A percentile compares a stretch with the other conserved stretches of the same genome.
Evolutionary conservation across 1,140 invertebrate genomes (phyloP).

Genomic region (Parapsyche elsis): DNA sequence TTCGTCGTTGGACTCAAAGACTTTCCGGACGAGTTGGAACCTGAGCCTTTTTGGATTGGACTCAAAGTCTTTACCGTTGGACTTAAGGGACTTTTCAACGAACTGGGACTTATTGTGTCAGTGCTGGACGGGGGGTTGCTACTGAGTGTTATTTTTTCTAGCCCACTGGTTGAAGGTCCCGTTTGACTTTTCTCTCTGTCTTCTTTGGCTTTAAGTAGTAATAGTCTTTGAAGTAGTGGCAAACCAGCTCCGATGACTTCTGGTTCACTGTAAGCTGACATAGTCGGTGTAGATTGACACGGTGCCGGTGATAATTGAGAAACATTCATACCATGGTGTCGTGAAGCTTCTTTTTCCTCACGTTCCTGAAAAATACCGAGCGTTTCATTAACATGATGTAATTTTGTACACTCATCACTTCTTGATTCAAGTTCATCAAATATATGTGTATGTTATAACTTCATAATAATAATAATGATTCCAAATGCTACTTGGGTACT

Average conservation of each 20-base stretch:
- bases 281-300: slow-evolving; percentile 61
- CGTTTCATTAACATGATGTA: slow-evolving; percentile 9
- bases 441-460: not conserved
- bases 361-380: slow-evolving; percentile 63
- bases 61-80: slow-evolving; percentile 66
- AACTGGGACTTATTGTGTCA: slow-evolving; percentile 66
- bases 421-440: slow-evolving; percentile 46
- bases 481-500: not conserved
- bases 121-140: slow-evolving; percentile 66
- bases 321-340: slow-evolving; percentile 63
- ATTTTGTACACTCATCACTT: not conserved
- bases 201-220: slow-evolving; percentile 83
- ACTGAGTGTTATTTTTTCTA: slow-evolving; percentile 52
- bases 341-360: slow-evolving; percentile 69
- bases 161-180: slow-evolving; percentile 42
- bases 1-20: slow-evolving; percentile 64
- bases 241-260: slow-evolving; percentile 78
- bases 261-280: slow-evolving; percentile 64
- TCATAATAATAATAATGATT: not conserved
- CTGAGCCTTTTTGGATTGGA: slow-evolving; percentile 64
- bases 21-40: slow-evolving; percentile 65
- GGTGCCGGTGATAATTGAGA: slow-evolving; percentile 64
- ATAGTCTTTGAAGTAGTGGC: slow-evolving; percentile 81
- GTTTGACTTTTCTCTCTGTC: slow-evolving; percentile 70
- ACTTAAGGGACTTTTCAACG: slow-evolving; percentile 66